Percentiles rank a stretch among this genome's conserved stretches.
Evolutionary conservation across 2,113 vertebrate genomes (phyloP).

Genomic region (Cephalopterus ornatus): DNA sequence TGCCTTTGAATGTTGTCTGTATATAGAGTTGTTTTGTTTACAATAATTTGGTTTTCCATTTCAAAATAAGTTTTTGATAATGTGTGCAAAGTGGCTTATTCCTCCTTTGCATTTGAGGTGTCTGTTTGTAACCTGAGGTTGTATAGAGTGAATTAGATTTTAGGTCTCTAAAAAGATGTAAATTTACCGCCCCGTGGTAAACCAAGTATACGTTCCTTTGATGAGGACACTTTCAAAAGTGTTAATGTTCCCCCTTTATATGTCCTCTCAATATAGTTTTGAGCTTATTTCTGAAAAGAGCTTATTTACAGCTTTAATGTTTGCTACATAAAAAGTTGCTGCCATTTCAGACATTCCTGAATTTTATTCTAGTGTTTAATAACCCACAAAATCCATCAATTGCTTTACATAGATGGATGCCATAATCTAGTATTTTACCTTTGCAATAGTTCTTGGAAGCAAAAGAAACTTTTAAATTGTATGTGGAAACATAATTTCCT

Average conservation of each 20-base stretch:
- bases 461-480: background rate
- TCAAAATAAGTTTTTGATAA: background rate
- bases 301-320: background rate
- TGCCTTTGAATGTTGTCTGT: background rate
- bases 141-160: background rate
- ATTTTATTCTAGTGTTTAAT: background rate
- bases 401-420: background rate
- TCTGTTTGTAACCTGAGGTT: background rate
- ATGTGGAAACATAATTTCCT: background rate
- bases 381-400: background rate
- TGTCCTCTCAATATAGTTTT: background rate
- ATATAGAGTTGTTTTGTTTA: background rate
- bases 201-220: background rate
- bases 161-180: background rate
- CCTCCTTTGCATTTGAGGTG: background rate
- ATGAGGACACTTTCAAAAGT: background rate
- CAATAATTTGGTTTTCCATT: background rate
- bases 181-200: background rate
- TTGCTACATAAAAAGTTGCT: background rate
- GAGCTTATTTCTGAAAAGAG: background rate
- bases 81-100: background rate
- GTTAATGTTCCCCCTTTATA: background rate
- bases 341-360: background rate
- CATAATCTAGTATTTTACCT: background rate
- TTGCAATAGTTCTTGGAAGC: background rate